phyloP scores from a whole-genome alignment of 1,140 invertebrate genomes.

The Stenopsyche tienmushanensis region DNA sequence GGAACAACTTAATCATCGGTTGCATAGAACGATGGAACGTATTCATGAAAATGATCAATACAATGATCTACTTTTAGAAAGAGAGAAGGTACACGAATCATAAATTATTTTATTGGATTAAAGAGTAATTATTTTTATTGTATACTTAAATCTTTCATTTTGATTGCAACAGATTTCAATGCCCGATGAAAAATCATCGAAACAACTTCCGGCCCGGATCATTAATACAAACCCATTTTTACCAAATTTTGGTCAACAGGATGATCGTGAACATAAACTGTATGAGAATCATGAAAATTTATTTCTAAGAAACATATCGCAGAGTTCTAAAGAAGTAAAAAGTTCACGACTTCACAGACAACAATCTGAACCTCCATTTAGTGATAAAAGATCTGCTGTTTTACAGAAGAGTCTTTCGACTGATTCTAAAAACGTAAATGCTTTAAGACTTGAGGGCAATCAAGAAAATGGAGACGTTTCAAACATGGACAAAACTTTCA shows the following conservation, averaged over 20 bases:
- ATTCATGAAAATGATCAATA: conserved; percentile 48
- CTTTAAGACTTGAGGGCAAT: conserved; percentile 35
- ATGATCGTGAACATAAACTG: conserved; percentile 46
- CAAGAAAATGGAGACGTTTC: conserved; percentile 32
- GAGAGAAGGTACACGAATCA: conserved; percentile 7
- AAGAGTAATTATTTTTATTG: too few relatives aligned
- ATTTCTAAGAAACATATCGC: conserved; percentile 53
- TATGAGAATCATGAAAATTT: conserved; percentile 56
- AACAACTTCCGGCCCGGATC: conserved; percentile 13
- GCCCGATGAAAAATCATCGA: conserved; percentile 15
- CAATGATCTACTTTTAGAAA: conserved; percentile 44
- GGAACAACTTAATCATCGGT: not conserved
- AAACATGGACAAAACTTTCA: not conserved
- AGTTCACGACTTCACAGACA: conserved; percentile 49
- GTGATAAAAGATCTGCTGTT: conserved; percentile 45
- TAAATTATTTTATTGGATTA: not conserved
- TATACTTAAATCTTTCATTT: too few relatives aligned
- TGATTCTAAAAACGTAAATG: conserved; percentile 45
- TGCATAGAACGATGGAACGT: conserved; percentile 45
- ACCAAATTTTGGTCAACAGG: conserved; percentile 40
- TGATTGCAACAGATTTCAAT: not conserved
- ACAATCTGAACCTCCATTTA: conserved; percentile 48
- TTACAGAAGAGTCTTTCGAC: conserved; percentile 53
- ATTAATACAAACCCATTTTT: conserved; percentile 39
- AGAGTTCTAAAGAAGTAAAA: conserved; percentile 50